A percentile compares a stretch with the other conserved stretches of the same genome.
Evolutionary conservation across 2,797 vertebrate genomes (phyloP).

Genomic region (Periparus ater): DNA sequence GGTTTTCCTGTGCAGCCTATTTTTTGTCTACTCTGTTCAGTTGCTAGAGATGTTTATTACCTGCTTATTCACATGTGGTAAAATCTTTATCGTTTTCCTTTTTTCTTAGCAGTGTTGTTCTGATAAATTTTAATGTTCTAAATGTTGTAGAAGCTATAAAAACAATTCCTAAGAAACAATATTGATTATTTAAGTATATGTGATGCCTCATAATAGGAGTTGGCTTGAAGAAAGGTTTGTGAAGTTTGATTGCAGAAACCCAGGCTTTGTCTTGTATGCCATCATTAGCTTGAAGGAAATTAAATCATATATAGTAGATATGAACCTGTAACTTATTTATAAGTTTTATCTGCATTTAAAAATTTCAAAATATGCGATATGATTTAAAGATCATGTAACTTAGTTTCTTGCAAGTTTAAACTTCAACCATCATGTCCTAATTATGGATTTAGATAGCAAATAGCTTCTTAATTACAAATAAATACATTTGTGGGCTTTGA

Average conservation of each 20-base stretch:
- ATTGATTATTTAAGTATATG: background rate
- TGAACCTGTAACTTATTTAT: background rate
- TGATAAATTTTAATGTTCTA: background rate
- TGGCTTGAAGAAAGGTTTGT: background rate
- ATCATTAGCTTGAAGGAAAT: background rate
- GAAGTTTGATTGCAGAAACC: background rate
- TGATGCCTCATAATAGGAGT: background rate
- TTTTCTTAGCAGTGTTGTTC: background rate
- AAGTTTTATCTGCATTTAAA: background rate
- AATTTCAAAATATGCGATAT: background rate
- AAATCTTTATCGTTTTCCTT: background rate
- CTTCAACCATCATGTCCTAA: background rate
- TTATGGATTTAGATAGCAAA: background rate
- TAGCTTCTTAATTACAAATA: background rate
- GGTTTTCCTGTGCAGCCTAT: background rate
- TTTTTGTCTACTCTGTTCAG: background rate
- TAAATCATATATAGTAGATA: background rate
- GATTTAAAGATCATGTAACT: background rate
- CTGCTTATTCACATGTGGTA: fast-evolving
- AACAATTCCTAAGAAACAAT: background rate
- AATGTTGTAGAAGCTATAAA: background rate
- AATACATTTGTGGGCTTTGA: background rate
- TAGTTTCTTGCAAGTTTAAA: background rate
- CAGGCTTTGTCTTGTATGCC: background rate
- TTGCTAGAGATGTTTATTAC: background rate